phyloP scores from a whole-genome alignment of 1,140 invertebrate genomes.

The Nautilus pompilius region DNA sequence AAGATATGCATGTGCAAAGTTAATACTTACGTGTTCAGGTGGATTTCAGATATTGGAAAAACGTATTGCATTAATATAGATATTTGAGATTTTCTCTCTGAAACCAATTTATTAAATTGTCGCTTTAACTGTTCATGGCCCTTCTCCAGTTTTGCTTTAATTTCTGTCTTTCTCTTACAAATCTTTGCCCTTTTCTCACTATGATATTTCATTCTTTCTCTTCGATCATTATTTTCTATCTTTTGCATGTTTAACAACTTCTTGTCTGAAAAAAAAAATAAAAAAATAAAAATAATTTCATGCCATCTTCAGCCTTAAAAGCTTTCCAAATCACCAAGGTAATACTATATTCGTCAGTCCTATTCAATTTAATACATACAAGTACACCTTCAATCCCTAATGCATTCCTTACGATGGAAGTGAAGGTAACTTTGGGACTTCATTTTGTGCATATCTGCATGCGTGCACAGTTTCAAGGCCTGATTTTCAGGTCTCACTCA shows the following conservation, averaged over 20 bases:
- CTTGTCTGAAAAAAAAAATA: not conserved
- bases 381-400: too few relatives aligned
- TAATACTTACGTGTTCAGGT: conserved; percentile 46
- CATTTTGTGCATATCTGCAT: too few relatives aligned
- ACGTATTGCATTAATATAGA: conserved; percentile 72
- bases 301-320: too few relatives aligned
- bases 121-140: conserved; percentile 1
- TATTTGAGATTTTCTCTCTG: conserved; percentile 60
- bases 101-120: conserved; percentile 8
- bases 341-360: too few relatives aligned
- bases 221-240: not conserved
- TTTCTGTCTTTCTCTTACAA: conserved; percentile 12
- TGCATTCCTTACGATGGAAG: too few relatives aligned
- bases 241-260: not conserved
- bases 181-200: conserved; percentile 22
- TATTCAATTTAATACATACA: too few relatives aligned
- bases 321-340: too few relatives aligned
- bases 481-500: too few relatives aligned
- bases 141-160: conserved; percentile 5
- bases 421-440: too few relatives aligned
- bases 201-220: conserved; percentile 7
- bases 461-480: too few relatives aligned
- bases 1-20: not conserved
- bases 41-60: conserved; percentile 68
- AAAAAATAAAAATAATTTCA: not conserved